Conservation (phyloP, 2,113 vertebrate genomes). For the Gambusia affinis region DNA sequence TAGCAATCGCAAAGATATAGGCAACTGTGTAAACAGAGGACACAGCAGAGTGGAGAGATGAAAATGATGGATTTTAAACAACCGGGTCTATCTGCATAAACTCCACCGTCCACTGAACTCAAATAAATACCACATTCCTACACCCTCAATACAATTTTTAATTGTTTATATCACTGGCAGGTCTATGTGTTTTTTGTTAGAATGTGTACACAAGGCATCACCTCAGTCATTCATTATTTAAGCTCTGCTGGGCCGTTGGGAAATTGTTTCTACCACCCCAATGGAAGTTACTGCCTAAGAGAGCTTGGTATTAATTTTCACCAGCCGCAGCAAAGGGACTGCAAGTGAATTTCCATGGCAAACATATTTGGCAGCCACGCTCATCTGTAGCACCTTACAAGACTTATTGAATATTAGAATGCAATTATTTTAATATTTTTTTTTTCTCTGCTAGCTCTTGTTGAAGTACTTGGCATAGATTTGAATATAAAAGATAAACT, state of each 20-base stretch:
- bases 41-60: conserved; percentile 29
- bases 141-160: conserved; percentile 22
- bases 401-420: conserved; percentile 78
- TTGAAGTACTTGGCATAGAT: conserved; percentile 14
- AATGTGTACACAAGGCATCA: conserved; percentile 49
- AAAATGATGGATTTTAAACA: conserved; percentile 52
- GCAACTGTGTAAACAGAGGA: conserved; percentile 34
- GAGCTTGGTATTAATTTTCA: conserved; percentile 70
- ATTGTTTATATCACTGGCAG: conserved; percentile 42
- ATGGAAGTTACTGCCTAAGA: conserved; percentile 55
- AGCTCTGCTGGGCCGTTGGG: conserved; percentile 61
- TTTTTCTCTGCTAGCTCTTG: conserved; percentile 59
- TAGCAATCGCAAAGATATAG: conserved; percentile 33
- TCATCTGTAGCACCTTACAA: conserved; percentile 72
- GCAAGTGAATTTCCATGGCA: conserved; percentile 68
- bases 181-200: conserved; percentile 63
- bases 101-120: conserved; percentile 50
- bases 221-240: conserved; percentile 65
- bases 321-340: conserved; percentile 64
- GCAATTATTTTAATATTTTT: conserved; percentile 77
- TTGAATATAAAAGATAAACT: no score
- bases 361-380: conserved; percentile 68
- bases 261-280: conserved; percentile 68
- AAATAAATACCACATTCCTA: conserved; percentile 40
- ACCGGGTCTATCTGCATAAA: conserved; percentile 34